Evolutionary conservation across 2,888 invertebrate species (phyloP), one percentile per base, ranked within the genome.

Genomic region (Chalcis sispes): DNA sequence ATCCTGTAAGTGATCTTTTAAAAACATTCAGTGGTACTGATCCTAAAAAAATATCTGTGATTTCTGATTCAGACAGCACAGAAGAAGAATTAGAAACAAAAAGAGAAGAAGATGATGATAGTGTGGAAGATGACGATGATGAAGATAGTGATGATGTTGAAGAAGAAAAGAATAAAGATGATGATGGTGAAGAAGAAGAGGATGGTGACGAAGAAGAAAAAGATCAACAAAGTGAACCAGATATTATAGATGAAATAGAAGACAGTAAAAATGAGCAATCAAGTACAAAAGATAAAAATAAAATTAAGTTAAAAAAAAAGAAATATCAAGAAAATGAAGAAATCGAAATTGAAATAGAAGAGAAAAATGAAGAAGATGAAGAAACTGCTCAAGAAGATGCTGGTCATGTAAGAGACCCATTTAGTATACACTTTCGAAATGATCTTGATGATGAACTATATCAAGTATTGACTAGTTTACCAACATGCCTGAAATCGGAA

Each of bases 381-480:
- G 89, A 89, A 82, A 86, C 86, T 18, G 85, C 87, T 42, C 85
- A 86, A 46, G 89, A 89, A 79, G 87, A 88, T 79, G 82, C 83
- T 18, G 87, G 85, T 54, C 80, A 85, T 72, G 71, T 86, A 27
- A 80, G 84, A 77, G 94, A 95, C 88, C 93, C 94, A 1, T 95
- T 95, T 87, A 89, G 90, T 0, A 90, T 91, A 83, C 95, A 95
- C 88, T 88, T 94, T 5, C 91, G 91, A 75, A 90, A 92, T 88
- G 94, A 95, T 80, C 88, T 96, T 72, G 90, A 90, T 77, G 91
- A 93, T 77, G 91, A 91, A 66, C 87, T 95, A 76, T 89, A 94
- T 29, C 90, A 93, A 65, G 89, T 91, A 2, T 86, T 94, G 0
- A 91, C 93, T 65, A 90, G 89, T 65, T 84, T 82, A 18, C 91